Percentiles rank a stretch among this genome's conserved stretches.
phyloP scores from a whole-genome alignment of 2,888 invertebrate species.

The Drosophila stalkeri region DNA sequence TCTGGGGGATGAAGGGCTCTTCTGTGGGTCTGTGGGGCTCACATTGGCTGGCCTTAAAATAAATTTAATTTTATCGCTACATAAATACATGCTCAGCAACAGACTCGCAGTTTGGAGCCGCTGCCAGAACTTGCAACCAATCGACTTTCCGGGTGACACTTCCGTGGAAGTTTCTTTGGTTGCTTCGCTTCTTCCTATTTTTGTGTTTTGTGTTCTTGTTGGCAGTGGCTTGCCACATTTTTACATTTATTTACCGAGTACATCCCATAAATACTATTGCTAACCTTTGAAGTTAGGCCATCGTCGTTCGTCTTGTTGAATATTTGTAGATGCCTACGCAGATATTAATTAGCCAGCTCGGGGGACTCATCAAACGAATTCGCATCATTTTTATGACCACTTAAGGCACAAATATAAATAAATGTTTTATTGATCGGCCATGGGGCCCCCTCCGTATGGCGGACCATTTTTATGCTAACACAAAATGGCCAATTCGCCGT shows the following conservation, averaged over 20 bases:
- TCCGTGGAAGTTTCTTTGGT: conserved; percentile 47
- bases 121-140: conserved; percentile 37
- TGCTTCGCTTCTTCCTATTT: not conserved
- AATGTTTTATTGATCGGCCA: conserved; percentile 71
- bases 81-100: conserved; percentile 66
- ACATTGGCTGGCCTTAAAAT: conserved; percentile 70
- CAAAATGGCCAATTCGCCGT: conserved; percentile 69
- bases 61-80: conserved; percentile 78
- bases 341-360: conserved; percentile 62
- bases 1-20: conserved; percentile 11
- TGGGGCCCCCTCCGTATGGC: conserved; percentile 16
- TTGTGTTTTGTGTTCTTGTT: not conserved
- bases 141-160: conserved; percentile 69
- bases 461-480: conserved; percentile 31
- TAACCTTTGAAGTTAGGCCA: conserved; percentile 33
- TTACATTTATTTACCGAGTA: conserved; percentile 54
- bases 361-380: conserved; percentile 51
- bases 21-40: conserved; percentile 25
- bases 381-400: conserved; percentile 57
- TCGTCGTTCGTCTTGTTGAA: conserved; percentile 16
- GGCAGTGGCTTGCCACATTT: conserved; percentile 38
- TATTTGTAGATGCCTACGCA: conserved; percentile 33
- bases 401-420: conserved; percentile 65
- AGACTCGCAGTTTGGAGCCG: conserved; percentile 23
- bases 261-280: conserved; percentile 51